Conservation (phyloP, 2,888 invertebrate genomes). For the Chalcosyrphus nemorum region DNA sequence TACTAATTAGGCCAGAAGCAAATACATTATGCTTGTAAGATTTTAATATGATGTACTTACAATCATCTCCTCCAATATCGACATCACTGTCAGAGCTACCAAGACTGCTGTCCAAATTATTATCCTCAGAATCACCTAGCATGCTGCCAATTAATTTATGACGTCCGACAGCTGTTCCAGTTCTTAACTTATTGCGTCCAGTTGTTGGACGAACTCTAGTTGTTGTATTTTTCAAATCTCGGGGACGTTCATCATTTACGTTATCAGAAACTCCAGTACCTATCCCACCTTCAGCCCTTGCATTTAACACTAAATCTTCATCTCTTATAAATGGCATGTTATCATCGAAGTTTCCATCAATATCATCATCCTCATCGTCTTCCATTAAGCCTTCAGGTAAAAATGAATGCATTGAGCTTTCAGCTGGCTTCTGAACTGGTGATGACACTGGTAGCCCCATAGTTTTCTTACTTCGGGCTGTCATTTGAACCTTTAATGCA, state of each 20-base stretch:
- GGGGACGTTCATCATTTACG: neutral
- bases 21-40: too few relatives aligned
- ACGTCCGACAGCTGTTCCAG: slow-evolving; percentile 69
- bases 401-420: slow-evolving; percentile 79
- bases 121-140: slow-evolving; percentile 73
- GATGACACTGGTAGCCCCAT: slow-evolving; percentile 76
- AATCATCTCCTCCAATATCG: slow-evolving; percentile 76
- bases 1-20: too few relatives aligned
- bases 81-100: slow-evolving; percentile 81
- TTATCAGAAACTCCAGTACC: slow-evolving; percentile 4
- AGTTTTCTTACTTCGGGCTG: slow-evolving; percentile 77
- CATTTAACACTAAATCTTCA: slow-evolving; percentile 76
- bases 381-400: slow-evolving; percentile 80
- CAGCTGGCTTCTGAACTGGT: slow-evolving; percentile 79
- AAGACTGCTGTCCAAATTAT: slow-evolving; percentile 80
- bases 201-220: slow-evolving; percentile 80
- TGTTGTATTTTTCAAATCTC: slow-evolving; percentile 75
- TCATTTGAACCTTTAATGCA: slow-evolving; percentile 93
- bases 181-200: slow-evolving; percentile 77
- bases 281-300: slow-evolving; percentile 14
- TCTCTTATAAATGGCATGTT: slow-evolving; percentile 78
- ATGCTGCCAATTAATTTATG: slow-evolving; percentile 73
- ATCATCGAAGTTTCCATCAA: slow-evolving; percentile 76
- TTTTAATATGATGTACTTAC: slow-evolving; percentile 39
- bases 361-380: slow-evolving; percentile 80